Evolutionary conservation across 2,113 vertebrate genomes (phyloP).

Genomic region (Phrynosoma blainvillii): DNA sequence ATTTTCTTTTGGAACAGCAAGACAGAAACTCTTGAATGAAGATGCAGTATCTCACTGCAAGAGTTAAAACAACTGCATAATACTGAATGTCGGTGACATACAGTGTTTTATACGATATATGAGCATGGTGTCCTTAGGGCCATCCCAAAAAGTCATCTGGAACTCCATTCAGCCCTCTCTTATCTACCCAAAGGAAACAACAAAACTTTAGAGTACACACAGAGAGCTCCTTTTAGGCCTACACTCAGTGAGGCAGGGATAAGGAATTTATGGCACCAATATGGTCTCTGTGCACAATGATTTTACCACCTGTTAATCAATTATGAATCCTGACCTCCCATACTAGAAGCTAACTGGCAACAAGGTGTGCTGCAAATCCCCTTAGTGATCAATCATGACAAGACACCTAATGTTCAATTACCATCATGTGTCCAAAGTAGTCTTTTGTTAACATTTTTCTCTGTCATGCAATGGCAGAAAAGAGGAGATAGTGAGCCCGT

Average conservation of each 20-base stretch:
- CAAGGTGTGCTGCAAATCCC: slow-evolving; percentile 48
- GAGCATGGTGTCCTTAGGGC: slow-evolving; percentile 12
- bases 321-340: slow-evolving; percentile 65
- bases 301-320: slow-evolving; percentile 65
- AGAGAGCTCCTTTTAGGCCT: slow-evolving; percentile 44
- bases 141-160: slow-evolving; percentile 50
- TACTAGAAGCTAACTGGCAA: slow-evolving; percentile 41
- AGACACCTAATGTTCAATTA: slow-evolving; percentile 28
- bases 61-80: slow-evolving; percentile 42
- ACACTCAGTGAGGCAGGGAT: slow-evolving; percentile 54
- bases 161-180: slow-evolving; percentile 53
- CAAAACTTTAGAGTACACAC: slow-evolving; percentile 20
- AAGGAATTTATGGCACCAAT: slow-evolving; percentile 62
- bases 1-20: background rate
- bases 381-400: slow-evolving; percentile 45
- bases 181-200: slow-evolving; percentile 51
- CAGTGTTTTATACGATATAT: slow-evolving; percentile 52
- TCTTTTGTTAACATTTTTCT: background rate
- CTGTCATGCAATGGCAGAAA: background rate
- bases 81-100: slow-evolving; percentile 34
- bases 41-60: background rate
- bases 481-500: background rate
- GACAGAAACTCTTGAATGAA: slow-evolving; percentile 3
- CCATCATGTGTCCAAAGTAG: background rate
- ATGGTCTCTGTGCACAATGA: slow-evolving; percentile 48